phyloP scores from a whole-genome alignment of 2,888 invertebrate species.

The Athalia circularis region DNA sequence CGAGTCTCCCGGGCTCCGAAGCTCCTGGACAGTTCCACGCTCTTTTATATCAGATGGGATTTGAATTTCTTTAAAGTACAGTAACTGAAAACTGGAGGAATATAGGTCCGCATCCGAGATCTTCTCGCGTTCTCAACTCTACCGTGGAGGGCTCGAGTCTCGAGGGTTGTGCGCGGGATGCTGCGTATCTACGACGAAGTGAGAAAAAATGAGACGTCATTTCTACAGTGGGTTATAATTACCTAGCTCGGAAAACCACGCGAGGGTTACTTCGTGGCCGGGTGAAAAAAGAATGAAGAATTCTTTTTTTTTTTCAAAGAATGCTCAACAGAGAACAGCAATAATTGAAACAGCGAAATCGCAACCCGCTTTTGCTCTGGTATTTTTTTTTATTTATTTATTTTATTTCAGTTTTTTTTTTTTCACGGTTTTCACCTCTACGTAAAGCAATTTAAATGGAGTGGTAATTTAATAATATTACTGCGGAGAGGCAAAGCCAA shows the following conservation, averaged over 20 bases:
- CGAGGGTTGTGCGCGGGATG: too few relatives aligned
- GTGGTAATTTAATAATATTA: constrained; percentile 18
- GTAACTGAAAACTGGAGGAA: constrained; percentile 13
- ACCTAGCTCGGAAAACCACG: not conserved
- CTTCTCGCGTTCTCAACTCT: not conserved
- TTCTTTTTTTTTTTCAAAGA: too few relatives aligned
- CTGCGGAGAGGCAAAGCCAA: not conserved
- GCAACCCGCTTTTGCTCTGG: not conserved
- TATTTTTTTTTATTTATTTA: not conserved
- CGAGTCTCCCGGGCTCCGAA: constrained; percentile 48
- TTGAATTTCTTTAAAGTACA: constrained; percentile 64
- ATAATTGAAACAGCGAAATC: constrained; percentile 8
- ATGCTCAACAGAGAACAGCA: constrained; percentile 9
- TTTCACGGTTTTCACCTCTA: not conserved
- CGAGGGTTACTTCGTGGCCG: not conserved
- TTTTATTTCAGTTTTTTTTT: too few relatives aligned
- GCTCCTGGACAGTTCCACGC: constrained; percentile 51
- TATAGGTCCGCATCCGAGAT: not conserved
- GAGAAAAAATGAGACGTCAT: not conserved
- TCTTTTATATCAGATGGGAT: constrained; percentile 66
- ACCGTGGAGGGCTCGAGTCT: not conserved
- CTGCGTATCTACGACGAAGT: not conserved
- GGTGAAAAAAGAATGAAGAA: too few relatives aligned
- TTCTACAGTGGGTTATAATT: constrained; percentile 8
- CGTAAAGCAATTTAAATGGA: constrained; percentile 25